Conservation (phyloP, 2,797 vertebrate genomes). For the Loris lydekkerianus region DNA sequence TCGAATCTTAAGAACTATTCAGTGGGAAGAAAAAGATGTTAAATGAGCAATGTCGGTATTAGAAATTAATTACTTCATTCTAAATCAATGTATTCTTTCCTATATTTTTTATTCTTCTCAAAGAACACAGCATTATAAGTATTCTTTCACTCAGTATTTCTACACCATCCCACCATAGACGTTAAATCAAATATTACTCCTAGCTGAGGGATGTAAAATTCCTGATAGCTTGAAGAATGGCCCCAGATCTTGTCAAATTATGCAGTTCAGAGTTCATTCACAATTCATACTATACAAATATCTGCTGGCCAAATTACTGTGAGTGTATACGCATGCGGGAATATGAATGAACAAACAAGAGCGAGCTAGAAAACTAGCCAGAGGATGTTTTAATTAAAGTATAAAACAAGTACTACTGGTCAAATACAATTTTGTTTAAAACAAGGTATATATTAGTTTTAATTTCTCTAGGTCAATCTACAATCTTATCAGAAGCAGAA, state of each 20-base stretch:
- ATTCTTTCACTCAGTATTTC: slow-evolving; percentile 42
- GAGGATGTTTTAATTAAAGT: slow-evolving; percentile 30
- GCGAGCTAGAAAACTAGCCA: slow-evolving; percentile 58
- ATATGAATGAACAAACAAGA: slow-evolving; percentile 42
- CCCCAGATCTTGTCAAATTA: slow-evolving; percentile 80
- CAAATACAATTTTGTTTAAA: slow-evolving; percentile 31
- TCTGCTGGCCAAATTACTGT: slow-evolving; percentile 78
- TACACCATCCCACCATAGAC: slow-evolving; percentile 43
- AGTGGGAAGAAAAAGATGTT: background rate
- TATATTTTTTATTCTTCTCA: background rate
- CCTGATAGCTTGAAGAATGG: slow-evolving; percentile 74
- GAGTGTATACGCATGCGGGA: slow-evolving; percentile 27
- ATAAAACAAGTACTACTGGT: slow-evolving; percentile 12
- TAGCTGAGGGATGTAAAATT: slow-evolving; percentile 75
- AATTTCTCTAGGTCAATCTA: background rate
- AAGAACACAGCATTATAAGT: background rate
- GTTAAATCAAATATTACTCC: slow-evolving; percentile 76
- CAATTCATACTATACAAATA: slow-evolving; percentile 63
- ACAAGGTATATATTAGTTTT: background rate
- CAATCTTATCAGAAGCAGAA: background rate
- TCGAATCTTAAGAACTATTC: background rate
- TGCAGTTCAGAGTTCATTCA: slow-evolving; percentile 67
- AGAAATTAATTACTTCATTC: slow-evolving; percentile 50
- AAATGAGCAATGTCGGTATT: background rate
- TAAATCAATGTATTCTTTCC: background rate